Base-by-base conservation (phyloP, 1,140 invertebrate species). In the Cydia fagiglandana region DNA sequence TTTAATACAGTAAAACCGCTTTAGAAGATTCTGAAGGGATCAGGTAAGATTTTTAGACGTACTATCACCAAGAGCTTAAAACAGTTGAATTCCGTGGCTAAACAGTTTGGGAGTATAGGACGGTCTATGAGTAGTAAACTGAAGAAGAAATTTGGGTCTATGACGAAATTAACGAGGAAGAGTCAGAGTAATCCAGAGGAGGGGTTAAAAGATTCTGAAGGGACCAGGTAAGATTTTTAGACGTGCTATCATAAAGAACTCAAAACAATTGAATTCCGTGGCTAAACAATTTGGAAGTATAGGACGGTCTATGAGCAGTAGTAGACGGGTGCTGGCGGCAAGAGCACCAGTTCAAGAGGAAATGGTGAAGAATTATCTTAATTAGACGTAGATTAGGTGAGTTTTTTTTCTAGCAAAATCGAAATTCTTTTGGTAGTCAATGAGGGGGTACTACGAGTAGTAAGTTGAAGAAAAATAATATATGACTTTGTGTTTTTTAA, bases 281-380 rank as follows among this genome's bases (percentile, higher is more conserved):
- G 95, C 96, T 0, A 97, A 96, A 84, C 95, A 95, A 78, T 95
- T 95, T 85, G 96, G 95, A 4, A 97, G 96, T 78, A 96, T 97
- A 74, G 96, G 97, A 0, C 95, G 96, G 86, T 96, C 95, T 4
- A 96, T 97, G 93, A 96, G 96, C 76, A 96, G 96, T 83, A 97
- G 91, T 41, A 83, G n/a, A n/a, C n/a, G 91, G n/a, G 87, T 98
- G 15, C 94, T 96, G 86, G 95, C 95, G 4, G 96, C 95, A 64
- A 90, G 95, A 30, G 96, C 96, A 78, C 94, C 96, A 3, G 96
- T 96, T 76, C 96, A 97, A 68, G 96, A 97, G 81, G 94, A 96
- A 78, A 97, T 98, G 96, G 94, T 98, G 34, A 95, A 96, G 75
- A 98, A 98, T 91, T 98, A 98, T 88, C 91, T 98, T 45, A 94